phyloP scores from a whole-genome alignment of 2,797 vertebrate species.

The Anomalospiza imberbis region DNA sequence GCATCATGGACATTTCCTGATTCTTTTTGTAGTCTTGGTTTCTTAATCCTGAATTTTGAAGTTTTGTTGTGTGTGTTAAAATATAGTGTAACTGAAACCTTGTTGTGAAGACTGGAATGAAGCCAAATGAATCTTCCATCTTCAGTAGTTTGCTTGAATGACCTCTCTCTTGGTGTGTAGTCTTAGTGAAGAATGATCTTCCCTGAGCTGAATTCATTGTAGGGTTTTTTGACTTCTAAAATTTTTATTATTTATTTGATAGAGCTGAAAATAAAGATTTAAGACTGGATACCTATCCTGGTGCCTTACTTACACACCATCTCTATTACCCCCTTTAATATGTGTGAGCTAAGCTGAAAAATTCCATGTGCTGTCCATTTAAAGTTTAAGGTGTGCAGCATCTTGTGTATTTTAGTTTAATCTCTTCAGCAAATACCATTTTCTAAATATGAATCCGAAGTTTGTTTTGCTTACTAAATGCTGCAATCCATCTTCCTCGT shows the following conservation, averaged over 20 bases:
- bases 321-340: not conserved
- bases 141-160: not conserved
- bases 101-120: not conserved
- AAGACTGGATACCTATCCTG: not conserved
- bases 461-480: not conserved
- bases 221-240: not conserved
- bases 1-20: not conserved
- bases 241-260: not conserved
- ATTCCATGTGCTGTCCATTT: not conserved
- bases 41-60: not conserved
- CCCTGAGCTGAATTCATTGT: not conserved
- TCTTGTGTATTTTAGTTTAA: not conserved
- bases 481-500: not conserved
- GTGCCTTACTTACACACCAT: not conserved
- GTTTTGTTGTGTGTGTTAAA: not conserved
- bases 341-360: not conserved
- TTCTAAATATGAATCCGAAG: not conserved
- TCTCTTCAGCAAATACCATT: not conserved
- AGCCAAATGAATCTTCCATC: not conserved
- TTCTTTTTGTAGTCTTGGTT: not conserved
- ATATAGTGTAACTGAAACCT: not conserved
- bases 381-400: not conserved
- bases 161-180: not conserved
- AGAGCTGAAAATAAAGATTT: constrained; percentile 18
- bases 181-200: not conserved